Evolutionary conservation across 2,797 vertebrate genomes (phyloP).

Genomic region (Pseudomugil tenellus): DNA sequence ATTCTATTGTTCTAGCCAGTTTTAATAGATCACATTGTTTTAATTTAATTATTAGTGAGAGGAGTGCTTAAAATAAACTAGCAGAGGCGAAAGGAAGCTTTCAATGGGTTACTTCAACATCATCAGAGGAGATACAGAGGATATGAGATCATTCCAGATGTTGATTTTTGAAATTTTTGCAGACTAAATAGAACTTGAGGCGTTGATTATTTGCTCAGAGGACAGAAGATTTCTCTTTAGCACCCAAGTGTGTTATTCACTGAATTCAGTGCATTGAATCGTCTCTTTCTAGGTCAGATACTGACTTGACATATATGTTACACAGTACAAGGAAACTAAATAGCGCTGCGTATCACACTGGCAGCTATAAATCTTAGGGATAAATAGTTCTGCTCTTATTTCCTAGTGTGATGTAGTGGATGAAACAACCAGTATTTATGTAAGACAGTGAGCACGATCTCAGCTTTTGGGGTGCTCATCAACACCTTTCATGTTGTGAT

Average conservation of each 20-base stretch:
- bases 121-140: slow-evolving; percentile 6
- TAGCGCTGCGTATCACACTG: neutral
- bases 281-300: slow-evolving; percentile 53
- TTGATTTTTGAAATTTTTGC: slow-evolving; percentile 46
- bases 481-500: slow-evolving; percentile 16
- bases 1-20: slow-evolving; percentile 55
- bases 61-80: slow-evolving; percentile 17
- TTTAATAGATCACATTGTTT: slow-evolving; percentile 67
- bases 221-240: slow-evolving; percentile 44
- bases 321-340: slow-evolving; percentile 39
- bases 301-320: slow-evolving; percentile 50
- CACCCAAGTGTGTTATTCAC: slow-evolving; percentile 42
- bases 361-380: neutral
- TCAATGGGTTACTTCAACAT: slow-evolving; percentile 7
- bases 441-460: neutral
- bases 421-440: neutral
- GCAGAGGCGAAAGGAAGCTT: slow-evolving; percentile 14
- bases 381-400: slow-evolving; percentile 18
- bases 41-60: slow-evolving; percentile 37
- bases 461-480: neutral
- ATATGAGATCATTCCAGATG: slow-evolving; percentile 32
- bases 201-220: slow-evolving; percentile 48
- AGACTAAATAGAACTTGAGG: slow-evolving; percentile 28
- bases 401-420: neutral
- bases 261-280: slow-evolving; percentile 50